Evolutionary conservation across 2,888 invertebrate genomes (phyloP).

Genomic region (Plusia festucae): DNA sequence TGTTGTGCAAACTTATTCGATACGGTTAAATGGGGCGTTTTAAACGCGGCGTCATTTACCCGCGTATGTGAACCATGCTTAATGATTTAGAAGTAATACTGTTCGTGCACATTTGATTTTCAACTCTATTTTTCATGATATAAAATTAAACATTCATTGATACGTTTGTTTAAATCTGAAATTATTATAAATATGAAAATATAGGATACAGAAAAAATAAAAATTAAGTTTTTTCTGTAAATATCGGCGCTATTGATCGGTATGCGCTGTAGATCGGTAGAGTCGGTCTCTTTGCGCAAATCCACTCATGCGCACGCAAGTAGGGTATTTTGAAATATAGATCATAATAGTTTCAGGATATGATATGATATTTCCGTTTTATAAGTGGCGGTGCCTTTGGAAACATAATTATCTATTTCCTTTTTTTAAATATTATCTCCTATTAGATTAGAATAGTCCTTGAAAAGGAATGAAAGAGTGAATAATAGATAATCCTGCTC

Average conservation of each 20-base stretch:
- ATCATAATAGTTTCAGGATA: constrained; percentile 76
- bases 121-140: constrained; percentile 1
- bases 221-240: constrained; percentile 55
- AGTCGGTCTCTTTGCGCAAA: constrained; percentile 79
- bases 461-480: background rate
- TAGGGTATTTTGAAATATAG: constrained; percentile 70
- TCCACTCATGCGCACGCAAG: constrained; percentile 79
- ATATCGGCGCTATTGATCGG: constrained; percentile 67
- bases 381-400: constrained; percentile 73
- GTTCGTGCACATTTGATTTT: constrained; percentile 17
- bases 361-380: constrained; percentile 85
- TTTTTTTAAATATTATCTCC: constrained; percentile 49
- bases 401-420: constrained; percentile 74
- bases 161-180: constrained; percentile 12
- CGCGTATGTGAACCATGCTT: constrained; percentile 84
- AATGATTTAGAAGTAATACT: constrained; percentile 83
- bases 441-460: constrained; percentile 15
- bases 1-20: constrained; percentile 88
- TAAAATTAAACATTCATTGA: constrained; percentile 8
- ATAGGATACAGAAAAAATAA: constrained; percentile 33
- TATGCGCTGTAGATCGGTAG: constrained; percentile 44
- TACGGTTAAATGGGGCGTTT: constrained; percentile 86
- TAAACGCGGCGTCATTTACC: constrained; percentile 76
- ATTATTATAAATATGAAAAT: constrained; percentile 50
- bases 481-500: constrained; percentile 18